Percentiles rank a stretch among this genome's conserved stretches.
Conservation (phyloP, 2,113 vertebrate genomes). For the Nasalis larvatus region DNA sequence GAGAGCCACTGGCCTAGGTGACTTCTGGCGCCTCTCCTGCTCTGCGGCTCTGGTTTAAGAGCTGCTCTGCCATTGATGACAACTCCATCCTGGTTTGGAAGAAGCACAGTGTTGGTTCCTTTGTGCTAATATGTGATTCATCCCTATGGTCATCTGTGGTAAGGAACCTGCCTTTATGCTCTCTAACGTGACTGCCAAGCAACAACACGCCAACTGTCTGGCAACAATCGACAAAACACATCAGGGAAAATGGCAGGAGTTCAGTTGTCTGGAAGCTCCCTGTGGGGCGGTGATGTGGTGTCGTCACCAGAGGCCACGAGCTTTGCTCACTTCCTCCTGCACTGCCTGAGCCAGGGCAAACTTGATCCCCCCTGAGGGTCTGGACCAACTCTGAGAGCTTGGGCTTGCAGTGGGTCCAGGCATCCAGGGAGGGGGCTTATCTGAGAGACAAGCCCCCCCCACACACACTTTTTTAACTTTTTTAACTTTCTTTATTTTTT, state of each 20-base stretch:
- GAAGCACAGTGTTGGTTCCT: not conserved
- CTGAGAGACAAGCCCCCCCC: not conserved
- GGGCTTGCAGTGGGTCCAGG: not conserved
- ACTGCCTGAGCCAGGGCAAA: not conserved
- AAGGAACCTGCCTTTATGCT: not conserved
- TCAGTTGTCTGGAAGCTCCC: not conserved
- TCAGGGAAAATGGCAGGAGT: not conserved
- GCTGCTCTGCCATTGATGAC: not conserved
- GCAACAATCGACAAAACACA: not conserved
- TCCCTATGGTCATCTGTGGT: not conserved
- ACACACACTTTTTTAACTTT: not conserved
- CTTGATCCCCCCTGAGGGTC: rapidly evolving
- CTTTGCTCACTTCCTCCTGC: not conserved
- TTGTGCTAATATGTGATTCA: not conserved
- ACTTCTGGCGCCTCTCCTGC: not conserved
- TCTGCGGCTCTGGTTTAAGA: not conserved
- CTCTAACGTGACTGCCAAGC: not conserved
- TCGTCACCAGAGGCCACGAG: not conserved
- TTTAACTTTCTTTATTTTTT: no score
- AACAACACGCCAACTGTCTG: not conserved
- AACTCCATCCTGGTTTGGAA: not conserved
- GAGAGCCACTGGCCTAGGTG: not conserved
- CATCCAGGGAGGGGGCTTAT: not conserved
- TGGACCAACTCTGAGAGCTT: not conserved
- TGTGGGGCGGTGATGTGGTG: rapidly evolving